Percentiles rank a stretch among this genome's conserved stretches.
phyloP scores from a whole-genome alignment of 2,797 vertebrate species.

The Rhodeus uyekii region DNA sequence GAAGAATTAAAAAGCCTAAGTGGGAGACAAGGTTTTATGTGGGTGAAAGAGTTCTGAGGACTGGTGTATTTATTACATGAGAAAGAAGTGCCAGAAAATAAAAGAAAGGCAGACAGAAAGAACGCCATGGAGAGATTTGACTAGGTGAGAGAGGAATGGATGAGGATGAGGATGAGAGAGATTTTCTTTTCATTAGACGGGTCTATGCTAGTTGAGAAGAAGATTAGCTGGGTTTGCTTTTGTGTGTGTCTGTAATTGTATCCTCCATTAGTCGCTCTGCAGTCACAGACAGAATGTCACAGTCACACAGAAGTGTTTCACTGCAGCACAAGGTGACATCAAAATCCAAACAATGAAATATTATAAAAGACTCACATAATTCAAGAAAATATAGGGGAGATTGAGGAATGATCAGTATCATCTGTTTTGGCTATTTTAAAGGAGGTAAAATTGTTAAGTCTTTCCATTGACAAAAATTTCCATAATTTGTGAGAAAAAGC shows the following conservation, averaged over 20 bases:
- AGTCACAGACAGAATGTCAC: not conserved
- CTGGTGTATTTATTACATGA: not conserved
- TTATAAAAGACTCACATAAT: not conserved
- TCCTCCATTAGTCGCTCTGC: conserved; percentile 14
- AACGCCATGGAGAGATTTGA: not conserved
- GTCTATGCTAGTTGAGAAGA: conserved; percentile 12
- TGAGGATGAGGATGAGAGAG: not conserved
- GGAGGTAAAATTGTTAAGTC: not conserved
- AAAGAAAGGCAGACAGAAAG: conserved; percentile 12
- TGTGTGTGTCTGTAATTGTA: conserved; percentile 24
- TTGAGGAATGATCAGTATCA: not conserved
- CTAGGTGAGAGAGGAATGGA: not conserved
- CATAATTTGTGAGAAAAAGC: no score
- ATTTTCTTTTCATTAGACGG: conserved; percentile 17
- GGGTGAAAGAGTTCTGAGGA: conserved; percentile 2
- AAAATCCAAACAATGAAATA: not conserved
- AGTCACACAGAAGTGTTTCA: conserved; percentile 8
- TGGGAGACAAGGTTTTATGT: conserved; percentile 20
- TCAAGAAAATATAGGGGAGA: not conserved
- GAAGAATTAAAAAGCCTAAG: conserved; percentile 19
- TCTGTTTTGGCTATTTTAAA: not conserved
- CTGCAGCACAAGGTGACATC: not conserved
- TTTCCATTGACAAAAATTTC: no score
- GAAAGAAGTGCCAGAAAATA: not conserved
- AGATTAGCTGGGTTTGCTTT: conserved; percentile 32